Evolutionary conservation across 2,113 vertebrate genomes (phyloP), one percentile per base, ranked within the genome.

Genomic region (Tamias sibiricus): DNA sequence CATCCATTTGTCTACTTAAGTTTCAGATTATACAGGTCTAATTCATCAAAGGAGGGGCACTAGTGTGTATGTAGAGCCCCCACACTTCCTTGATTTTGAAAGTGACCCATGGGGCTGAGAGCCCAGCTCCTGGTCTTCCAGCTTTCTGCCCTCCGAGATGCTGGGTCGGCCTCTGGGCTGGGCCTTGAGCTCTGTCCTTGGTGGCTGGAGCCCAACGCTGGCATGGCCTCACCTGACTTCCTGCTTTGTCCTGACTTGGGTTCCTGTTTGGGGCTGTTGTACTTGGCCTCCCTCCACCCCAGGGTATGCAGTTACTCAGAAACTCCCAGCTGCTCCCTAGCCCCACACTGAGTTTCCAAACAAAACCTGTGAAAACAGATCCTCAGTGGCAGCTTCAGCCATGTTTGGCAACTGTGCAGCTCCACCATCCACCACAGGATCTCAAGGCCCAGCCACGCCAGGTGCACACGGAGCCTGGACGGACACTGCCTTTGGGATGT

Each of bases 321-420:
- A 96, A 95, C 83, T 95, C 95, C 95, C 95, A 97, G 97, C 97
- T 96, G 95, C 76, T 96, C 95, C 95, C 89, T 75, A 97, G 95
- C 69, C 97, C 90, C 97, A 97, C 96, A 91, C 96, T 87, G 96
- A 95, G 96, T 97, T 98, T 97, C 97, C 97, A 97, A 97, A 96
- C 96, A 97, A 96, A 98, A 97, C 95, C 97, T 97, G 95, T 96
- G 96, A 95, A 98, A 98, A 97, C 95, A 97, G 91, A 97, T 88
- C 95, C 97, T 91, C 2, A 22, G 93, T 98, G 97, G 97, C 97
- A 96, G 84, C 83, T 87, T 81, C 0, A n/a, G 87, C 96, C 95
- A 68, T 71, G 8, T 20, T 93, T 97, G 97, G 96, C 97, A 93
- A 83, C 12, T 16, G 57, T 62, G 8, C 0, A 0, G 9, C 5